Evolutionary conservation across 2,888 invertebrate species (phyloP).

Genomic region (Marasmarcha lunaedactyla): DNA sequence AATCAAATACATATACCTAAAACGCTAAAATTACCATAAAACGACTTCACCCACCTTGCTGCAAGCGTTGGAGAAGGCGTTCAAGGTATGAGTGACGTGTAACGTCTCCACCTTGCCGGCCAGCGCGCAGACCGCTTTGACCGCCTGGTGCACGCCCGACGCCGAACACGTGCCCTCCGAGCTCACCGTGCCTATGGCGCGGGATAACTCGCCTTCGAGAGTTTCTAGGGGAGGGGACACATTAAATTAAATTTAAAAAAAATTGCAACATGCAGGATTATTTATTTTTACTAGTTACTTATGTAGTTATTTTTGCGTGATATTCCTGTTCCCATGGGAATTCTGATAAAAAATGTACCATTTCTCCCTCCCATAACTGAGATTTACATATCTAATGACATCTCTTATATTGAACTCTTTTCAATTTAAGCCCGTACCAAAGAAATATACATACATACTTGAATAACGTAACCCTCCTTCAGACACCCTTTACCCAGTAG

Average conservation of each 20-base stretch:
- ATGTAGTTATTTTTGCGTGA: neutral
- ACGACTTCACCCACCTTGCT: slow-evolving; percentile 61
- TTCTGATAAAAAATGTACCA: no score
- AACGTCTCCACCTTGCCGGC: slow-evolving; percentile 91
- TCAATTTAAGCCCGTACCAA: no score
- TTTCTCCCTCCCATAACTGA: no score
- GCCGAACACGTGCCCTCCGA: slow-evolving; percentile 63
- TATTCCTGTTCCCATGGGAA: no score
- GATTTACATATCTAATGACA: no score
- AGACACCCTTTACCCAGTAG: no score
- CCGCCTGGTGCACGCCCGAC: slow-evolving; percentile 83
- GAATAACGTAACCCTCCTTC: no score
- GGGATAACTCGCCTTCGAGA: slow-evolving; percentile 83
- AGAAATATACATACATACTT: no score
- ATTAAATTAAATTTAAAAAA: no score
- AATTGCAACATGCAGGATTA: no score
- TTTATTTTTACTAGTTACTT: neutral
- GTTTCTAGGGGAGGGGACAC: slow-evolving; percentile 74
- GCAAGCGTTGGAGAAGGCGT: slow-evolving; percentile 72
- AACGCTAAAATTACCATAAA: neutral
- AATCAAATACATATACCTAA: neutral
- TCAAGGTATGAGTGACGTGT: slow-evolving; percentile 84
- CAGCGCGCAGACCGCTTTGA: slow-evolving; percentile 91
- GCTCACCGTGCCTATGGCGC: slow-evolving; percentile 75
- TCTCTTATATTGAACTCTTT: no score